Base-by-base conservation (phyloP, 2,888 invertebrate genomes). In the Microctonus hyperodae region DNA sequence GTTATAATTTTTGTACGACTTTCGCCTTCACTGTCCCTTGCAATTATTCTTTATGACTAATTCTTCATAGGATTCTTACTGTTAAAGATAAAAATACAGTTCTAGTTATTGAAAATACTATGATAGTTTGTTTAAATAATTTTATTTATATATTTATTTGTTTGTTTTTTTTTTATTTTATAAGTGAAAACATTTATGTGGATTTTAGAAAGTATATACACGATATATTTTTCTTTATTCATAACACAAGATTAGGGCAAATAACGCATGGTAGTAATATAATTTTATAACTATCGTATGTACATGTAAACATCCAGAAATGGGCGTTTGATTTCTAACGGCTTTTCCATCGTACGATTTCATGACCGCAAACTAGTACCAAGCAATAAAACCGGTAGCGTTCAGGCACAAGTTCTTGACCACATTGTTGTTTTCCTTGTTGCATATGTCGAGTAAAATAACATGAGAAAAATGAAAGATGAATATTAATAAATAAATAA, bases 281-380 rank as follows among this genome's bases (percentile, higher is more conserved):
- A 40, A n/a, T 23, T 11, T 20, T 31, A 16, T 48, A 23, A 31
- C 25, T n/a, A 23, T 22, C 44, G 25, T 2, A 5, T 37, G 63
- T 20, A 31, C 25, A n/a, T n/a, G 7, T 28, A 40, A 31, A 59
- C 53, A 16, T 50, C 70, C 71, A 69, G 71, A 75, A 75, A 74
- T 70, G 78, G 50, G 78, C 76, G 75, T 76, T 73, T 75, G 76
- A 78, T 80, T 80, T 78, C 79, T 79, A 79, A 80, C 80, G 75
- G 75, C 77, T 73, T 79, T 77, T 77, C 74, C 40, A 67, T 48
- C 59, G 62, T 68, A 58, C 65, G 48, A 56, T 60, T 66, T 44
- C 66, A 59, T 62, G 67, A 70, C 67, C 67, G 58, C 65, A 50
- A 25, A 44, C 65, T 31, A 58, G 48, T 35, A 64, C 53, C 40